Conservation (phyloP, 2,113 vertebrate genomes). For the Petromus typicus region DNA sequence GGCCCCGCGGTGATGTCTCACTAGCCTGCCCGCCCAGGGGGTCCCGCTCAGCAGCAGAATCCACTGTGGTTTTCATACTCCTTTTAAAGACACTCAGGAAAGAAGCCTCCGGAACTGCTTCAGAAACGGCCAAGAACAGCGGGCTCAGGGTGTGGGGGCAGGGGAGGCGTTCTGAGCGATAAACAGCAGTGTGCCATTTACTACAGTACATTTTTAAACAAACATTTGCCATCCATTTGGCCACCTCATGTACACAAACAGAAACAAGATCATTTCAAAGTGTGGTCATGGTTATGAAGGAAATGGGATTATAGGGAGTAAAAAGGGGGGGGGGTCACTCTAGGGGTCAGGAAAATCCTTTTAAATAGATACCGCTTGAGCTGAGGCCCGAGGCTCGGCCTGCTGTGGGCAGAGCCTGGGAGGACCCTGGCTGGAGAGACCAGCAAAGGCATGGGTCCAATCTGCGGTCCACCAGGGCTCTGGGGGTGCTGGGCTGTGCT, state of each 20-base stretch:
- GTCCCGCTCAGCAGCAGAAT: not conserved
- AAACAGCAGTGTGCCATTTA: not conserved
- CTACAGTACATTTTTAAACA: not conserved
- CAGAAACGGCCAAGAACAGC: not conserved
- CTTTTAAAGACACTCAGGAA: not conserved
- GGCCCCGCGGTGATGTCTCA: not conserved
- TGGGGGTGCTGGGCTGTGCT: not conserved
- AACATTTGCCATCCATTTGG: not conserved
- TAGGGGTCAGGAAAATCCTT: not conserved
- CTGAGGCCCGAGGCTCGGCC: not conserved
- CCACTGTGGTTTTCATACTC: too few relatives aligned
- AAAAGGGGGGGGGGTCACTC: not conserved
- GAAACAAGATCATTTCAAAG: not conserved
- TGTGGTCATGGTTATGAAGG: not conserved
- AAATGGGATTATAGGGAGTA: not conserved
- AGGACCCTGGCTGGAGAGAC: not conserved
- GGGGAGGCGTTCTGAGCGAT: not conserved
- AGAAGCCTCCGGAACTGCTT: not conserved
- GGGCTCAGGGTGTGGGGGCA: not conserved
- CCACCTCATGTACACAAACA: not conserved
- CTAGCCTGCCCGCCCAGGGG: not conserved
- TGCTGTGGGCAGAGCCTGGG: not conserved
- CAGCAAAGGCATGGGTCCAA: accelerated
- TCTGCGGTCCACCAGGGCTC: too few relatives aligned
- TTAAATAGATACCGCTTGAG: not conserved